A percentile compares a stretch with the other conserved stretches of the same genome.
These are phyloP conservation scores for Cantharis lateralis DNA, from an alignment of 2,888 invertebrate species.

Conservation along the genomic window DNA sequence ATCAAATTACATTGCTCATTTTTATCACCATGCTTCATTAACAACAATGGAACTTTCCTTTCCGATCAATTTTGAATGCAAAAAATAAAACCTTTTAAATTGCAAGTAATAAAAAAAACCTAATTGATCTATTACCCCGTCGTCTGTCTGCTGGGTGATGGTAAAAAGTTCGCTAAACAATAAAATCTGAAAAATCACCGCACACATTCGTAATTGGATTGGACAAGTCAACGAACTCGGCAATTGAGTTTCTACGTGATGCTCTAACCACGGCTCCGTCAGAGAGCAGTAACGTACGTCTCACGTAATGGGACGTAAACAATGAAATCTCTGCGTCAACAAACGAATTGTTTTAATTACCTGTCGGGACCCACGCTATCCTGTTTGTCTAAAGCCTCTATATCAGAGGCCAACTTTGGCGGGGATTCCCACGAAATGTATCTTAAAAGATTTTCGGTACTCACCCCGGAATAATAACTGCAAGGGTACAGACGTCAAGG, in stretches of 20 bases:
- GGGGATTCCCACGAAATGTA: no score
- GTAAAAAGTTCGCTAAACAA: background rate
- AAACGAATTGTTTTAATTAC: background rate
- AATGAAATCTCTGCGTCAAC: no score
- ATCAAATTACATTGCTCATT: background rate
- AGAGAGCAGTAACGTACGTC: background rate
- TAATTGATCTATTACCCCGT: background rate
- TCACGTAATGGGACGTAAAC: no score
- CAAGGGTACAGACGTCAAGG: slow-evolving; percentile 30
- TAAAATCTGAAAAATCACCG: background rate
- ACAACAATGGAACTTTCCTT: background rate
- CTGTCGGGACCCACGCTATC: background rate
- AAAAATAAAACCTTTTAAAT: background rate
- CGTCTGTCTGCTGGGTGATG: no score
- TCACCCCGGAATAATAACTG: slow-evolving; percentile 41
- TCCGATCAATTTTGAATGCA: background rate
- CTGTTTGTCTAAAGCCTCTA: background rate
- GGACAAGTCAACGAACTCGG: background rate
- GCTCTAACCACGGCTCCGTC: background rate
- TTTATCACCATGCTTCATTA: background rate
- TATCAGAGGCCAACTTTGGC: background rate
- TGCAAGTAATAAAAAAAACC: background rate
- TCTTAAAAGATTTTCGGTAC: slow-evolving; percentile 8
- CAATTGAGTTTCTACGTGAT: background rate
- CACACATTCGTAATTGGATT: background rate